Percentiles rank a stretch among this genome's conserved stretches.
Evolutionary conservation across 37 sponge, comb jelly and placozoan genomes (phyloP).

Genomic region (Beroe ovata): DNA sequence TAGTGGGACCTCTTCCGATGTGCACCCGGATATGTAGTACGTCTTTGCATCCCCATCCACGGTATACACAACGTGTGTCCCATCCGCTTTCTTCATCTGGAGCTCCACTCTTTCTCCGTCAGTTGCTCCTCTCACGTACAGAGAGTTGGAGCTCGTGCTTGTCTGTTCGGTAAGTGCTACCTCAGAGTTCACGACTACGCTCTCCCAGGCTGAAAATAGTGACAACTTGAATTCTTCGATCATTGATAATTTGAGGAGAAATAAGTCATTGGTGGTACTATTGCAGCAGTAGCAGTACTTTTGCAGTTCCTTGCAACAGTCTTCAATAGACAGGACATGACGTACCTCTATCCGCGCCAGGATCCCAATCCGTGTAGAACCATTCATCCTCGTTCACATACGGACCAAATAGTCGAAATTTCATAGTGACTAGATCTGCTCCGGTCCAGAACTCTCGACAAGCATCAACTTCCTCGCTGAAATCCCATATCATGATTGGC

Average conservation of each 20-base stretch:
- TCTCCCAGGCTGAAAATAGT: neutral
- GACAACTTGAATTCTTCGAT: neutral
- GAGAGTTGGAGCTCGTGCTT: neutral
- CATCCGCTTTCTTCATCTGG: neutral
- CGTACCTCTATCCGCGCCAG: neutral
- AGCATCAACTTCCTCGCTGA: neutral
- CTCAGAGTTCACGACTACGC: neutral
- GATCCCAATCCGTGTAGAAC: conserved; percentile 11
- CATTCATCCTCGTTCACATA: neutral
- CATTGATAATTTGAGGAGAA: neutral
- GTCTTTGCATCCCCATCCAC: neutral
- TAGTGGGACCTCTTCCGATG: neutral
- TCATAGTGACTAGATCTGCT: neutral
- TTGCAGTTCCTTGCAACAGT: too few species aligned
- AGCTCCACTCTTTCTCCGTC: neutral
- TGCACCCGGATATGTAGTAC: conserved; percentile 35
- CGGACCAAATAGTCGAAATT: neutral
- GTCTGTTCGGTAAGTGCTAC: neutral
- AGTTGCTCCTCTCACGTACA: neutral
- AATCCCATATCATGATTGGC: neutral
- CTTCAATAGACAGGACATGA: too few species aligned
- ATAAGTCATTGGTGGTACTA: too few species aligned
- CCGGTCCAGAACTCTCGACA: neutral
- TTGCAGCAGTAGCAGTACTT: too few species aligned
- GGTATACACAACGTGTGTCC: neutral